Evolutionary conservation across 2,113 vertebrate genomes (phyloP), one percentile per base, ranked within the genome.

Genomic region (Scomber japonicus): DNA sequence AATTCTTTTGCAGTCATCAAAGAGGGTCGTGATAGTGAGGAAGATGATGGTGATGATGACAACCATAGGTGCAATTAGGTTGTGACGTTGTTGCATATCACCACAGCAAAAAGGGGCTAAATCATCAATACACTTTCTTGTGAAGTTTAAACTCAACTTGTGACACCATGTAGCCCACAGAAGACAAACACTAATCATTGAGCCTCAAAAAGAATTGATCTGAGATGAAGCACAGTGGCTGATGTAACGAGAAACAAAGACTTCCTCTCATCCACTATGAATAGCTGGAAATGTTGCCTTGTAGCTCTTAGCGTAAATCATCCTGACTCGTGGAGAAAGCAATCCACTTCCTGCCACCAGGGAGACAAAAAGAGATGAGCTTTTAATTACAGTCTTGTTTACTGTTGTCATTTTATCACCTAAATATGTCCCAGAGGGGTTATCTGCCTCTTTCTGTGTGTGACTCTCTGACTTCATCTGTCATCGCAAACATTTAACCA

Each of bases 311-410:
- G 48, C 74, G n/a, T 75, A 62, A 87, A 83, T 75, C 74, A 49
- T 68, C 48, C 59, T 65, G 88, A 81, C 76, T 81, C 6, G 49
- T 64, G 69, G 84, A 75, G 87, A 75, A 83, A 82, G 57, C 75
- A 59, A 83, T 90, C 84, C 73, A 35, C 80, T 83, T 85, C 77
- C 88, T 90, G 84, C 77, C 88, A 80, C 84, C 50, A 56, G 85
- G 71, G 87, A 86, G 71, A 83, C 77, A 71, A 82, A 90, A 89
- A 79, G 80, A 85, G 82, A 91, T 53, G 45, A 82, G 83, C 88
- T 88, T 94, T 94, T 94, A 94, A 94, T 94, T 91, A 93, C 84
- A 80, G 79, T 72, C 83, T 81, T 90, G 83, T 91, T 91, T 93
- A 89, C 84, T 82, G 89, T 81, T 89, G 90, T 93, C 91, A 86